A percentile compares a stretch with the other conserved stretches of the same genome.
Conservation (phyloP, 2,888 invertebrate species). For the Watsonalla binaria region DNA sequence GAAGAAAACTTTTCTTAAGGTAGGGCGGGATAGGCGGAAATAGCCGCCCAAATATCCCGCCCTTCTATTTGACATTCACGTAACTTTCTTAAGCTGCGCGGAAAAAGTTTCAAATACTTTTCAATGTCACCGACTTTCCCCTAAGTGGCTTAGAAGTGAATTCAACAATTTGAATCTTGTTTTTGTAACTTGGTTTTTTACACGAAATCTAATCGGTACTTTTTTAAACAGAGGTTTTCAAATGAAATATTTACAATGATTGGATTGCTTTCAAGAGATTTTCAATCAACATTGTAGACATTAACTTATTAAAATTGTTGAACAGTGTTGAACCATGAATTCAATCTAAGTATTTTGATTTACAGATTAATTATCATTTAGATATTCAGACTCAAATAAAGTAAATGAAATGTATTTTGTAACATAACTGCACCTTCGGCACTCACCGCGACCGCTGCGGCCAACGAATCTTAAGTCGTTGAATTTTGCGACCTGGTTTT, state of each 20-base stretch:
- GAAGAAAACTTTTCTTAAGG: conserved; percentile 60
- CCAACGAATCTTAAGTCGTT: conserved; percentile 99
- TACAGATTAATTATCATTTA: conserved; percentile 10
- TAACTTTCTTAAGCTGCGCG: conserved; percentile 54
- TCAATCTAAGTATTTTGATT: neutral
- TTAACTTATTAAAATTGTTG: too few species aligned
- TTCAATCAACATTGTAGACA: too few species aligned
- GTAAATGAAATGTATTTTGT: conserved; percentile 28
- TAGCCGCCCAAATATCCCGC: conserved; percentile 59
- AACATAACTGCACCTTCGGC: conserved; percentile 74
- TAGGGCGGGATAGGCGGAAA: conserved; percentile 58
- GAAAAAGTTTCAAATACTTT: conserved; percentile 65
- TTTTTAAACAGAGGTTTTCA: neutral
- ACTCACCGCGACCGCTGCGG: conserved; percentile 98
- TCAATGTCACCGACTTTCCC: conserved; percentile 59
- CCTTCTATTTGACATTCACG: conserved; percentile 68
- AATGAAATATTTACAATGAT: neutral
- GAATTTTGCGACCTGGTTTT: conserved; percentile 99
- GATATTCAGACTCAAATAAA: too few species aligned
- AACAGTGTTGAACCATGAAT: too few species aligned
- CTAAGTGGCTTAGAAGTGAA: conserved; percentile 35
- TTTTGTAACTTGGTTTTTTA: conserved; percentile 1
- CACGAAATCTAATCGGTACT: conserved; percentile 6
- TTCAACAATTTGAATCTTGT: conserved; percentile 27
- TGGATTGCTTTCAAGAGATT: too few species aligned